Percentiles rank a stretch among this genome's conserved stretches.
Conservation (phyloP, 2,113 vertebrate genomes). For the Ciconia boyciana region DNA sequence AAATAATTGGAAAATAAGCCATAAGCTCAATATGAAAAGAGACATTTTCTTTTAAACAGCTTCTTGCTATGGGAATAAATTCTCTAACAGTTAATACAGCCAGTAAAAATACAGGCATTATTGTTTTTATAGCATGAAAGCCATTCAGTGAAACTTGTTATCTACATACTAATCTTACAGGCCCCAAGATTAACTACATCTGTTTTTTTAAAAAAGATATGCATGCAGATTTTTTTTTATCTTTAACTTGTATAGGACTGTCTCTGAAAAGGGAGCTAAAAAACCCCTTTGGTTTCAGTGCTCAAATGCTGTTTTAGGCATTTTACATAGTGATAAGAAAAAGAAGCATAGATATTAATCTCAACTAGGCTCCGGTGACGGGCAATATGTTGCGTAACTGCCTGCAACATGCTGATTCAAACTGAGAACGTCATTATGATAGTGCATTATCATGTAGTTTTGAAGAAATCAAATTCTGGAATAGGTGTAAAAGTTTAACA, state of each 20-base stretch:
- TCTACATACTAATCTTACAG: neutral
- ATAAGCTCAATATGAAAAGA: neutral
- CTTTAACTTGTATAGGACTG: neutral
- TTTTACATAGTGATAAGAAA: neutral
- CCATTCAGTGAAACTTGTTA: neutral
- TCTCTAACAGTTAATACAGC: neutral
- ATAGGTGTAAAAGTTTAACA: slow-evolving; percentile 32
- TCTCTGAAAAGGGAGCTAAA: neutral
- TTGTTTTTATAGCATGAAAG: neutral
- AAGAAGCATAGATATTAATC: slow-evolving; percentile 10
- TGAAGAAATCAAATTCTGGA: slow-evolving; percentile 28
- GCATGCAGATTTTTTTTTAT: neutral
- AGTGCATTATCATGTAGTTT: neutral
- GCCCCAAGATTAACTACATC: neutral
- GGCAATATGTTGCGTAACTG: neutral
- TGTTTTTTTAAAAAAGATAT: neutral
- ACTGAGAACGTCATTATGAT: neutral
- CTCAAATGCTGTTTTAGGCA: neutral
- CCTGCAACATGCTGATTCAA: slow-evolving; percentile 31
- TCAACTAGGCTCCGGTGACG: neutral
- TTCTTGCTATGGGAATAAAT: neutral
- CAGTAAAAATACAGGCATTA: neutral
- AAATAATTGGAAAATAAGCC: neutral
- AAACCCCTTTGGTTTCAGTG: neutral
- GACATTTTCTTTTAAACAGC: neutral